Conservation (phyloP, 2,888 invertebrate genomes). For the Dexiosoma caninum region DNA sequence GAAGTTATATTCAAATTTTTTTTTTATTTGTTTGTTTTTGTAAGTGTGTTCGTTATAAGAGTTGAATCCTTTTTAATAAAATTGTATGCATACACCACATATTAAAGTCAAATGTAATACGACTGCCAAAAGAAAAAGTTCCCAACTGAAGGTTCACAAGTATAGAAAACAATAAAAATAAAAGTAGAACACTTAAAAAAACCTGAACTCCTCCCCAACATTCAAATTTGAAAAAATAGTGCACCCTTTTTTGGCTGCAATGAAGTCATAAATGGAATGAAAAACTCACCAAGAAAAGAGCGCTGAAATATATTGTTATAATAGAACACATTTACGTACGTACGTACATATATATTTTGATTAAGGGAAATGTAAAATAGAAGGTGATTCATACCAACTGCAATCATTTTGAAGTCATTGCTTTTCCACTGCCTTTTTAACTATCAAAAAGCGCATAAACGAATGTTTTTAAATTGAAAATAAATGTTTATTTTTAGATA, state of each 20-base stretch:
- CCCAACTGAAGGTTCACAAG: constrained; percentile 18
- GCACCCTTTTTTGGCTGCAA: background rate
- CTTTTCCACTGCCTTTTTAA: no score
- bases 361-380: no score
- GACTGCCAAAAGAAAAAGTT: background rate
- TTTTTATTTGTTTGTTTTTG: background rate
- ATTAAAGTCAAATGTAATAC: background rate
- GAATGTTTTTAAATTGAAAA: no score
- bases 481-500: no score
- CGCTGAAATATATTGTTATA: constrained; percentile 39
- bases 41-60: background rate
- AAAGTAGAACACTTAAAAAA: constrained; percentile 11
- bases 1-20: constrained; percentile 2
- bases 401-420: no score
- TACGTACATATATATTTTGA: no score
- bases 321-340: no score
- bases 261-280: constrained; percentile 16
- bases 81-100: background rate
- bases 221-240: background rate
- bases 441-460: no score
- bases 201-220: background rate
- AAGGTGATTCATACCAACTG: no score
- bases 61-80: constrained; percentile 12
- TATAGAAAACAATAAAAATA: constrained; percentile 6
- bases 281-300: constrained; percentile 10